Evolutionary conservation across 2,888 invertebrate genomes (phyloP).

Genomic region (Entomobrya multifasciata): DNA sequence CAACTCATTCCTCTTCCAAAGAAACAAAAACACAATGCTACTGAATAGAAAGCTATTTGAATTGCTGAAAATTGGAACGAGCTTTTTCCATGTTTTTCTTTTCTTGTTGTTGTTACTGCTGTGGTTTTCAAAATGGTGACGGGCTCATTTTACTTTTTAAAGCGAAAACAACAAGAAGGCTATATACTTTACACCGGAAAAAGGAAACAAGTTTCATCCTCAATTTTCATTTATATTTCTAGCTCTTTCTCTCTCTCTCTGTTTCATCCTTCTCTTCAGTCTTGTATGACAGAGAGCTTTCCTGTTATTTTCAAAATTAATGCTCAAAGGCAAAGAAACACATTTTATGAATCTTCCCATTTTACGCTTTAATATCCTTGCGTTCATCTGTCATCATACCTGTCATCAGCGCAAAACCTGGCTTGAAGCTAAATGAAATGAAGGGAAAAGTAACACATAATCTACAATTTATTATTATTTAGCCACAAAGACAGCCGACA

Average conservation of each 20-base stretch:
- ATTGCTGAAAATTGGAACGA: conserved; percentile 16
- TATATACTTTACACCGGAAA: conserved; percentile 20
- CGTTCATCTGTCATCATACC: conserved; percentile 21
- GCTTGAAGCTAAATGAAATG: conserved; percentile 40
- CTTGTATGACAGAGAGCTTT: no score
- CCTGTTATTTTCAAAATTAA: no score
- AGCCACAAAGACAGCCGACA: not conserved
- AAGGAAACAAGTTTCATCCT: conserved; percentile 28
- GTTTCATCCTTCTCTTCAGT: no score
- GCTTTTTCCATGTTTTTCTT: not conserved
- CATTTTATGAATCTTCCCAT: conserved; percentile 6
- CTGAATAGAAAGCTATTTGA: conserved; percentile 8
- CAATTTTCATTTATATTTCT: not conserved
- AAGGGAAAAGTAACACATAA: not conserved
- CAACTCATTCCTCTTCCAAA: conserved; percentile 2
- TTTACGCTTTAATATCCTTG: not conserved
- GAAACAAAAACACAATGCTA: no score
- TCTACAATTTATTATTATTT: not conserved
- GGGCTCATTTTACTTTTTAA: conserved; percentile 41
- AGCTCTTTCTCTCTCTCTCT: no score
- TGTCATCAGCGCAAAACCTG: not conserved
- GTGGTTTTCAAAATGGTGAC: not conserved
- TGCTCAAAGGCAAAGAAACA: conserved; percentile 3
- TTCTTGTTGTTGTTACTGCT: conserved; percentile 9
- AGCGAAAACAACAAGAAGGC: conserved; percentile 36